A percentile compares a stretch with the other conserved stretches of the same genome.
phyloP scores from a whole-genome alignment of 2,797 vertebrate genomes.

The Masticophis lateralis region DNA sequence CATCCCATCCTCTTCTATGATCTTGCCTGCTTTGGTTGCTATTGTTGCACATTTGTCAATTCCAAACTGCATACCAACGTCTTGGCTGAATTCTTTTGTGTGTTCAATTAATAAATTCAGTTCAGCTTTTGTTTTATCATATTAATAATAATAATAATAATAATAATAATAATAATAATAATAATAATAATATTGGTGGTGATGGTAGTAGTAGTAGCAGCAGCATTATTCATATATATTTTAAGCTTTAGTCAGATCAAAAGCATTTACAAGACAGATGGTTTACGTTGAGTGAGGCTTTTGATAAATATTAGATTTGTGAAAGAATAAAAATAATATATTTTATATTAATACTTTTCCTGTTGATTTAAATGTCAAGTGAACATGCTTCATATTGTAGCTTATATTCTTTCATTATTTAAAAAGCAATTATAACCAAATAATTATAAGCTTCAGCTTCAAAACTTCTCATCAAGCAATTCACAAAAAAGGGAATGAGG shows the following conservation, averaged over 20 bases:
- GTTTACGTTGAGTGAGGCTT: not conserved
- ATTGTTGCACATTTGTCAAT: too few relatives aligned
- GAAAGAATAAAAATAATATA: not conserved
- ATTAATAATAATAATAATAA: too few relatives aligned
- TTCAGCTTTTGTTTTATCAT: too few relatives aligned
- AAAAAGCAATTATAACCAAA: not conserved
- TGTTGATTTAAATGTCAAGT: not conserved
- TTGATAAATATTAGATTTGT: not conserved
- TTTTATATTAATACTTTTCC: accelerated
- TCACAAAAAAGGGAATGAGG: not conserved
- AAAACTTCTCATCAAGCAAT: not conserved
- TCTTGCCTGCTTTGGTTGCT: too few relatives aligned
- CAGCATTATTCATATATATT: not conserved
- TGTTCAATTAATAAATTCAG: too few relatives aligned
- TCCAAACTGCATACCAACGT: too few relatives aligned
- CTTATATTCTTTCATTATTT: not conserved
- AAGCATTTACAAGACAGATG: not conserved
- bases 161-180: too few relatives aligned
- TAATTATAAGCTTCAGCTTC: not conserved
- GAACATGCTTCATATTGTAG: not conserved
- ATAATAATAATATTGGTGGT: too few relatives aligned
- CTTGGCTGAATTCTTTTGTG: too few relatives aligned
- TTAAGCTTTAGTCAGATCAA: not conserved
- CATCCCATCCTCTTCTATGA: too few relatives aligned
- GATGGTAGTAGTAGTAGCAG: too few relatives aligned